phyloP scores from a whole-genome alignment of 2,113 vertebrate genomes.

The Datnioides undecimradiatus region DNA sequence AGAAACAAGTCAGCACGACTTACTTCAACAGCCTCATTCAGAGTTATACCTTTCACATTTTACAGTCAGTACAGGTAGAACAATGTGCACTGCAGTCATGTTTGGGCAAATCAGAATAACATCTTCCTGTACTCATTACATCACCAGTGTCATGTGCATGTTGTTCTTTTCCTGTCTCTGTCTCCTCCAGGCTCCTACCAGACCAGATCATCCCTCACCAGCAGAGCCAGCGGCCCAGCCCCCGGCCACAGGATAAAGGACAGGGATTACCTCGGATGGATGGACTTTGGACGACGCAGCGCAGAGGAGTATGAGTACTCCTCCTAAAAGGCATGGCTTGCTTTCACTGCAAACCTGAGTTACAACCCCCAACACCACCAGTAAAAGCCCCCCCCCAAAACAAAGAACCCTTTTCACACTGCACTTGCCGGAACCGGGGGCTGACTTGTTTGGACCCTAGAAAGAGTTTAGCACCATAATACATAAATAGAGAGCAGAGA shows the following conservation, averaged over 20 bases:
- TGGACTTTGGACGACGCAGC: constrained; percentile 97
- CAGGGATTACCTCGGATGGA: constrained; percentile 98
- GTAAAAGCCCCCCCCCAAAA: constrained; percentile 35
- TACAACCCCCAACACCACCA: constrained; percentile 8
- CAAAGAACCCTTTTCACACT: constrained; percentile 58
- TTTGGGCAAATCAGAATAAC: background rate
- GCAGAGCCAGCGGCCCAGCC: constrained; percentile 85
- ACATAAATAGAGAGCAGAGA: background rate
- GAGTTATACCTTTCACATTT: background rate
- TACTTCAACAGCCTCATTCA: background rate
- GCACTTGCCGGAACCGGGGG: constrained; percentile 52
- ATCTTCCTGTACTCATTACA: background rate
- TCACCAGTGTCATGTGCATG: background rate
- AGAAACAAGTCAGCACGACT: constrained; percentile 41
- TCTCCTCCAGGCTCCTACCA: constrained; percentile 75
- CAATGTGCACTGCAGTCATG: background rate
- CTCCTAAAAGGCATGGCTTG: constrained; percentile 82
- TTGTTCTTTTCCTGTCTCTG: background rate
- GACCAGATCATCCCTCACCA: constrained; percentile 85
- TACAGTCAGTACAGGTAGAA: background rate
- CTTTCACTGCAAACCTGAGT: constrained; percentile 3
- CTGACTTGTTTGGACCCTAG: constrained; percentile 22
- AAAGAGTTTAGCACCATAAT: background rate
- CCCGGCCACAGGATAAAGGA: constrained; percentile 94
- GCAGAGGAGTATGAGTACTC: constrained; percentile 94